Evolutionary conservation across 2,113 vertebrate species (phyloP).

Genomic region (Trematocara variabile): DNA sequence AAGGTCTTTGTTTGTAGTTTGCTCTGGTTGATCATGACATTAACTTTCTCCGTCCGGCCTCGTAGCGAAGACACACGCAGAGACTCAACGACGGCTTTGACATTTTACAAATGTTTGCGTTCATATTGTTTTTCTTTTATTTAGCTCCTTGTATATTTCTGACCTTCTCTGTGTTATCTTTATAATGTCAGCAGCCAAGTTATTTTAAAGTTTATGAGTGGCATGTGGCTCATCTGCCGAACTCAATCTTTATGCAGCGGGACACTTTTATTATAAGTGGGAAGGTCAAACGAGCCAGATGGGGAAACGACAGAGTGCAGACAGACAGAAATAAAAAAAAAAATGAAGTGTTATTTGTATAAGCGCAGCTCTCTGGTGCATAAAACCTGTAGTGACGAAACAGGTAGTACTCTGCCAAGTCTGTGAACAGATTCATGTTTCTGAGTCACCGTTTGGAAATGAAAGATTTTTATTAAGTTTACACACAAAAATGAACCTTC

Average conservation of each 20-base stretch:
- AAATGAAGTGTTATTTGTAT: background rate
- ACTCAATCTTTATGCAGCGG: conserved; percentile 9
- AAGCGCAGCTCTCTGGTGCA: background rate
- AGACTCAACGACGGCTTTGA: conserved; percentile 4
- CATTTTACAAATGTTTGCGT: conserved; percentile 53
- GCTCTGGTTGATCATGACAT: background rate
- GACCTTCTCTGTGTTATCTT: conserved; percentile 49
- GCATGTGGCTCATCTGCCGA: conserved; percentile 49
- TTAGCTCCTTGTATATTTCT: conserved; percentile 23
- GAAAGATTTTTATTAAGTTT: background rate
- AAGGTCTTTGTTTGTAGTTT: conserved; percentile 19
- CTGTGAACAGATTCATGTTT: background rate
- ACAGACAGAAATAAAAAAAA: background rate
- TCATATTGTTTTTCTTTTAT: conserved; percentile 36
- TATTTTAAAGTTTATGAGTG: conserved; percentile 57
- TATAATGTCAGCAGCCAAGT: conserved; percentile 54
- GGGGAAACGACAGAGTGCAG: conserved; percentile 12
- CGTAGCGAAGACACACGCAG: background rate
- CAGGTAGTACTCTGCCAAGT: background rate
- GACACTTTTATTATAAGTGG: conserved; percentile 45
- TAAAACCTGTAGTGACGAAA: background rate
- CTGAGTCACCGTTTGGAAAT: background rate
- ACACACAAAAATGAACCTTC: background rate
- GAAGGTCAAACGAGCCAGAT: conserved; percentile 50
- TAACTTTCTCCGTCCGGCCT: background rate